Conservation (phyloP, 2,797 vertebrate genomes). For the Lithobates pipiens region DNA sequence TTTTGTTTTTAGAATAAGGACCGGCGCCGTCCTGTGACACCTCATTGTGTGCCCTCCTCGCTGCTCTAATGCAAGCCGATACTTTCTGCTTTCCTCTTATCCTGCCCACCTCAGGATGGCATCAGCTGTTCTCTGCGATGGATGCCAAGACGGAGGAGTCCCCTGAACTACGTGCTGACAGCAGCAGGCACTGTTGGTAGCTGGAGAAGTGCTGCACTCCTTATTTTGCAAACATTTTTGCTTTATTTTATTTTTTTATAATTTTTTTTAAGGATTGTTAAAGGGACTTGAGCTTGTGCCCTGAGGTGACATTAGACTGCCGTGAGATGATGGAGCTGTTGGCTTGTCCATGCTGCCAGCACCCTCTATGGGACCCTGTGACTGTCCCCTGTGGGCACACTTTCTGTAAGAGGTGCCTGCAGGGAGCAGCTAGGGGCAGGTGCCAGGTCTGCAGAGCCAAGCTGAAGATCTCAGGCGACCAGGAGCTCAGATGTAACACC, state of each 20-base stretch:
- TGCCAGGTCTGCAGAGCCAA: conserved; percentile 81
- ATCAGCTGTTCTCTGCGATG: conserved; percentile 27
- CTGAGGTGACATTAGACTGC: neutral
- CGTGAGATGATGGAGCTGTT: conserved; percentile 76
- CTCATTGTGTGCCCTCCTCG: too few relatives aligned
- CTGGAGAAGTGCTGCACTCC: neutral
- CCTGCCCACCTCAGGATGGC: neutral
- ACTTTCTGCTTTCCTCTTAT: neutral
- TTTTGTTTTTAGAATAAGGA: neutral
- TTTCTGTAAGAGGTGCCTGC: conserved; percentile 83
- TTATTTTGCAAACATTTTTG: neutral
- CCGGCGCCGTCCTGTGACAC: too few relatives aligned
- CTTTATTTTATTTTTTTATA: too few relatives aligned
- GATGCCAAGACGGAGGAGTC: conserved; percentile 12
- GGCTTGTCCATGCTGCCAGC: conserved; percentile 82
- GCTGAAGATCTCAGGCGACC: conserved; percentile 74
- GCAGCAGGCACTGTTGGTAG: neutral
- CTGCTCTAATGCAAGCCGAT: too few relatives aligned
- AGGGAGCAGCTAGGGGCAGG: conserved; percentile 69
- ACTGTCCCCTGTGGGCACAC: conserved; percentile 88
- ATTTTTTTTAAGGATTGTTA: neutral
- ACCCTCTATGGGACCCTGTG: conserved; percentile 83
- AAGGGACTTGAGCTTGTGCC: neutral
- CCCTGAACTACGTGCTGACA: neutral
- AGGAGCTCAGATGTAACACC: conserved; percentile 77